Percentiles rank a stretch among this genome's conserved stretches.
Conservation (phyloP, 2,113 vertebrate species). For the Actenoides hombroni region DNA sequence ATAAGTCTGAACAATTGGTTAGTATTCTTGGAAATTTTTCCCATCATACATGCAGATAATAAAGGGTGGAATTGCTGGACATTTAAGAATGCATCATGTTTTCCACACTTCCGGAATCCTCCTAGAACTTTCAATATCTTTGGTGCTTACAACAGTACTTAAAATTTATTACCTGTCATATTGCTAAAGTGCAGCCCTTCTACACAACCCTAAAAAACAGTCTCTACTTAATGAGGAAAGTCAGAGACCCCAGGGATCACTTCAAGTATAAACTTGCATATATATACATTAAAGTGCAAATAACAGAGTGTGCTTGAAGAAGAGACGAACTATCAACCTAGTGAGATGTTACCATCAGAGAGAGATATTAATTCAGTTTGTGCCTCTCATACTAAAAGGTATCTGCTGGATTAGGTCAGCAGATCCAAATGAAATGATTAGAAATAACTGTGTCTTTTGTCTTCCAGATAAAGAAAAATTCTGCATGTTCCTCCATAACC, state of each 20-base stretch:
- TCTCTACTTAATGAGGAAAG: background rate
- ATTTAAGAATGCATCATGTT: background rate
- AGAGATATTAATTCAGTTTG: background rate
- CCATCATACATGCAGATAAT: background rate
- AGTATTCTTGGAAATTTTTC: background rate
- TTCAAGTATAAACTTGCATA: background rate
- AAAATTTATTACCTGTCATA: background rate
- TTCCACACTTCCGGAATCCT: background rate
- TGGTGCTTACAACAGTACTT: background rate
- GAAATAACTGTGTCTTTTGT: background rate
- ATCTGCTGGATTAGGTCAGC: background rate
- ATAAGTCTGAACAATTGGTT: background rate
- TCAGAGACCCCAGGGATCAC: background rate
- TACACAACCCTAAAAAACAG: background rate
- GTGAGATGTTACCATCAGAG: background rate
- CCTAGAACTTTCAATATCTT: background rate
- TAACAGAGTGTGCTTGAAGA: background rate
- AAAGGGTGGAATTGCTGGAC: background rate
- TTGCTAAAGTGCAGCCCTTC: background rate
- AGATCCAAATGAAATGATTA: background rate
- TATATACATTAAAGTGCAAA: background rate
- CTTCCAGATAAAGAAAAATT: background rate
- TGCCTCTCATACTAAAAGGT: background rate
- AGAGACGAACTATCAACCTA: background rate
- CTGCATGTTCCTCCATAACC: background rate